Evolutionary conservation across 1,140 invertebrate genomes (phyloP), one percentile per base, ranked within the genome.

Genomic region (Papilio polytes): DNA sequence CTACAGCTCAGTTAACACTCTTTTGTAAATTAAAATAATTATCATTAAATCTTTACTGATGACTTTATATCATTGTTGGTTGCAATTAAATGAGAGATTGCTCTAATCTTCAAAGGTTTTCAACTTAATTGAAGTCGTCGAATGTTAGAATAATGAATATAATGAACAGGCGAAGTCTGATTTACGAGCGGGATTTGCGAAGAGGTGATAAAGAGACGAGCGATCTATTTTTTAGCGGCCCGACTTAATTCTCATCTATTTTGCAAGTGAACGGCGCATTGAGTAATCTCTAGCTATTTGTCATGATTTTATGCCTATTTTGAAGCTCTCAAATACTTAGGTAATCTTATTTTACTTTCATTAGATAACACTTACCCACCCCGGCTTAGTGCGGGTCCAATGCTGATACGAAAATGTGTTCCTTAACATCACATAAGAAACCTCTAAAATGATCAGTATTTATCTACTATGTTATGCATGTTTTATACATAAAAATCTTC

Each of bases 121-220:
- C n/a, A 66, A 56, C 53, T 22, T 59, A 53, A 48, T 76, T 63
- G 81, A 46, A 51, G 15, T 12, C 77, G 26, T 78, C 51, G 48
- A 76, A 53, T 46, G 83, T 84, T 80, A 80, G 26, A 80, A 83
- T 80, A 83, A 84, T 83, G 82, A 84, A 84, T 74, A 22, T 48
- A 84, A 84, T 59, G 56, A 84, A 84, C 80, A 78, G 79, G 78
- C 78, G 44, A 31, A 48, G 80, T 78, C 81, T 85, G 84, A 85
- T 83, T 83, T 83, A 85, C 80, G 81, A 83, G 66, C 80, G 53
- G 59, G 59, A n/a, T 63, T 41, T 73, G 78, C 78, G 76, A 76
- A 74, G 81, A 73, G 31, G 56, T 78, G 77, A 81, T 77, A 80
- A 56, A 77, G 77, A 80, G 72, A 80, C 73, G 78, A 74, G 74